Conservation (phyloP, 1,140 invertebrate species). For the Drosophila sp. region DNA sequence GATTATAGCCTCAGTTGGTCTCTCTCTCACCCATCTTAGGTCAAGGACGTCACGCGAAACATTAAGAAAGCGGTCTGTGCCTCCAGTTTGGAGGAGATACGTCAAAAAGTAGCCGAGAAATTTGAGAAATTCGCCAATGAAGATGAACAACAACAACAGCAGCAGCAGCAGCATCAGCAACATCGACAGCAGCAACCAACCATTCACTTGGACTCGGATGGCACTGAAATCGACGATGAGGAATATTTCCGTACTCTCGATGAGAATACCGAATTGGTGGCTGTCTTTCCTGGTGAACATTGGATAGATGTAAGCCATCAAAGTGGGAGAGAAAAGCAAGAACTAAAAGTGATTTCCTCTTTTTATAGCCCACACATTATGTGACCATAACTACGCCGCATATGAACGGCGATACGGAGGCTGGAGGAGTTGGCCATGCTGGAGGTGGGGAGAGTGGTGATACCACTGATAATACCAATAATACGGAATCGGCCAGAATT, state of each 20-base stretch:
- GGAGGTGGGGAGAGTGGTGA: slow-evolving; percentile 86
- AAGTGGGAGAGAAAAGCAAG: neutral
- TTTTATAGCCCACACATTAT: slow-evolving; percentile 81
- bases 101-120: slow-evolving; percentile 88
- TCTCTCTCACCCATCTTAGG: slow-evolving; percentile 45
- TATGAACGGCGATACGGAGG: slow-evolving; percentile 20
- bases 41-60: slow-evolving; percentile 88
- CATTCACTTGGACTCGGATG: slow-evolving; percentile 92
- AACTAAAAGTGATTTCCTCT: neutral
- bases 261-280: slow-evolving; percentile 91
- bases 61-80: slow-evolving; percentile 92
- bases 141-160: neutral
- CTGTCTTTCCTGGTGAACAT: slow-evolving; percentile 89
- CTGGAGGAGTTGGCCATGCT: slow-evolving; percentile 43
- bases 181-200: slow-evolving; percentile 84
- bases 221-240: slow-evolving; percentile 94
- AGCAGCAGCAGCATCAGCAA: neutral
- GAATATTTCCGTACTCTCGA: slow-evolving; percentile 94
- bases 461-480: slow-evolving; percentile 86
- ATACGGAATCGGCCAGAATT: slow-evolving; percentile 85
- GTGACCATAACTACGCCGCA: slow-evolving; percentile 81
- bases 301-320: slow-evolving; percentile 85
- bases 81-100: slow-evolving; percentile 89
- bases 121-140: slow-evolving; percentile 84
- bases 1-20: slow-evolving; percentile 39